These are phyloP conservation scores for Oreocharis arfaki DNA, from an alignment of 2,113 vertebrate genomes.

Conservation along the genomic window DNA sequence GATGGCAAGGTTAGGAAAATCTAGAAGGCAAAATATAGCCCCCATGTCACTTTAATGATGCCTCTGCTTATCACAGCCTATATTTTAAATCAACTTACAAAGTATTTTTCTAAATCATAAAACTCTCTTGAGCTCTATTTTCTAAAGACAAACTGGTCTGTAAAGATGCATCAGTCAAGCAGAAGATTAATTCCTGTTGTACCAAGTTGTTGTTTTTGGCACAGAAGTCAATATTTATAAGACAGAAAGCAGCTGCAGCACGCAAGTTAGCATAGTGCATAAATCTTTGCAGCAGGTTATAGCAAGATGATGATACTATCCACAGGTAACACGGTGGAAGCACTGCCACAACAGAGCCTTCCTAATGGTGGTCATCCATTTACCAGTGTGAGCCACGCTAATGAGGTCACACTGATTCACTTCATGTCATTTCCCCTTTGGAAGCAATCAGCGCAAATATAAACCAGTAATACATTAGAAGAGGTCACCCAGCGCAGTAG, in stretches of 20 bases:
- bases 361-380: conserved; percentile 58
- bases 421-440: conserved; percentile 55
- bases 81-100: conserved; percentile 50
- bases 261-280: conserved; percentile 42
- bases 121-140: conserved; percentile 55
- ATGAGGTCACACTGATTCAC: conserved; percentile 63
- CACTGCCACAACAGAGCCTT: conserved; percentile 35
- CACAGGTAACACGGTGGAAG: conserved; percentile 52
- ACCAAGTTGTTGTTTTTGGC: conserved; percentile 46
- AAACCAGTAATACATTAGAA: conserved; percentile 62
- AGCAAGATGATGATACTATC: conserved; percentile 43
- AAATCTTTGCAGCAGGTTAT: conserved; percentile 51
- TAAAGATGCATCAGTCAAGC: conserved; percentile 53
- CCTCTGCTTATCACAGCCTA: conserved; percentile 19
- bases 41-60: conserved; percentile 32
- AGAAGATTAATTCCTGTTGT: conserved; percentile 59
- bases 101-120: conserved; percentile 60
- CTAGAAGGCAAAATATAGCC: conserved; percentile 48
- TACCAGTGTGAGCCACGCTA: conserved; percentile 62
- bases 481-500: conserved; percentile 38
- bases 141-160: conserved; percentile 57
- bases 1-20: conserved; percentile 41
- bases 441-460: conserved; percentile 49
- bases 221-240: conserved; percentile 58
- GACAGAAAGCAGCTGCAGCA: conserved; percentile 48